Base-by-base conservation (phyloP, 2,113 vertebrate genomes). In the Bujurquina vittata region DNA sequence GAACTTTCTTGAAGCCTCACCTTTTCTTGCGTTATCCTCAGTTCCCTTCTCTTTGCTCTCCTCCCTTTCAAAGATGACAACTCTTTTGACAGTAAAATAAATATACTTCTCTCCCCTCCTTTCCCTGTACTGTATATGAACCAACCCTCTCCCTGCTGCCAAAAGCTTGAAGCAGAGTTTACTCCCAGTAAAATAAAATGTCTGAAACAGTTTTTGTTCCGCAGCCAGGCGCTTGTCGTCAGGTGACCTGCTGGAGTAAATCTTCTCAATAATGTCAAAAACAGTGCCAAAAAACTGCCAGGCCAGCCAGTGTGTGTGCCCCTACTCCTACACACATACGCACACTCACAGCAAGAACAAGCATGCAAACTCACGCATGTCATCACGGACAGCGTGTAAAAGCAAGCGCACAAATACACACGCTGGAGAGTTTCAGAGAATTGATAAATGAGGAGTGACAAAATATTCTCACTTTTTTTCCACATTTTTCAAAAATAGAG, bases 181-280 rank as follows among this genome's bases (percentile, higher is more conserved):
- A 89, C 85, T 89, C 76, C 78, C 75, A 40, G 61, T 76, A 87
- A 91, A 91, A 81, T 84, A 89, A 91, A 91, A 89, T 49, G 61
- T 84, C 83, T 91, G 65, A 91, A 91, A 86, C 29, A 18, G 74
- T 60, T 92, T 91, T 91, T 92, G 92, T 91, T 93, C 84, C 0
- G 20, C 58, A 61, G 94, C 93, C 95, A 95, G 91, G 35, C 26
- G 46, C 87, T 87, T 94, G 90, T 95, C 92, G 81, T 88, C 91
- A 91, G 92, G 92, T 92, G 91, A 93, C 93, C 90, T 76, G 86
- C 87, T 79, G 69, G 84, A 91, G 90, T 91, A 94, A 93, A 93
- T 89, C 88, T 90, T 87, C 91, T 94, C 87, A 92, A 84, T 93
- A 87, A 92, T 77, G 89, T 93, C 65, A 82, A 83, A 85, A 78